Conservation (phyloP, 2,113 vertebrate species). For the Elgaria multicarinata region DNA sequence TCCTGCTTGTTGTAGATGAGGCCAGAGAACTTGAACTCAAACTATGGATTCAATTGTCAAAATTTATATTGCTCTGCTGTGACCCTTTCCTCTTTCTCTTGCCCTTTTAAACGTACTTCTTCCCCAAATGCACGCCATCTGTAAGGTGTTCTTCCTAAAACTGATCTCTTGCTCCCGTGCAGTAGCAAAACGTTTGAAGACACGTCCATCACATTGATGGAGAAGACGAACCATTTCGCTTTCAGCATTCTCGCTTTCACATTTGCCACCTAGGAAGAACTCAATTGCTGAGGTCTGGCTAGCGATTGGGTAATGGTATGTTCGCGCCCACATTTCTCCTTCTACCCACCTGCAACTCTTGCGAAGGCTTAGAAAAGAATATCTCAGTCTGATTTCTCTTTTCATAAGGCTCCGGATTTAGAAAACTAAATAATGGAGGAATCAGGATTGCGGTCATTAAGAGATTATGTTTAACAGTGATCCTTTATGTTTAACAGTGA, state of each 20-base stretch:
- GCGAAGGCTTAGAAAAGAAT: conserved; percentile 20
- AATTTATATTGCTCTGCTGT: conserved; percentile 34
- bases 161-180: not conserved
- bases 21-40: conserved; percentile 43
- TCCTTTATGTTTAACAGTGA: conserved; percentile 51
- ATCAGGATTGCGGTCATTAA: conserved; percentile 56
- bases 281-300: not conserved
- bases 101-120: conserved; percentile 18
- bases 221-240: not conserved
- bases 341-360: not conserved
- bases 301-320: not conserved
- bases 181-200: accelerated
- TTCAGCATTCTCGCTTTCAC: accelerated
- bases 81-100: conserved; percentile 8
- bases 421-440: conserved; percentile 36
- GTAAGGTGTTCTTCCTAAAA: conserved; percentile 8
- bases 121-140: not conserved
- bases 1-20: too few relatives aligned
- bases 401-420: conserved; percentile 42
- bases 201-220: not conserved
- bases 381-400: not conserved
- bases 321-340: not conserved
- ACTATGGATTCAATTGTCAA: conserved; percentile 5
- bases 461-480: conserved; percentile 56
- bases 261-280: not conserved